Conservation (phyloP, 2,888 invertebrate genomes). For the Lepeophtheirus nordmannii region DNA sequence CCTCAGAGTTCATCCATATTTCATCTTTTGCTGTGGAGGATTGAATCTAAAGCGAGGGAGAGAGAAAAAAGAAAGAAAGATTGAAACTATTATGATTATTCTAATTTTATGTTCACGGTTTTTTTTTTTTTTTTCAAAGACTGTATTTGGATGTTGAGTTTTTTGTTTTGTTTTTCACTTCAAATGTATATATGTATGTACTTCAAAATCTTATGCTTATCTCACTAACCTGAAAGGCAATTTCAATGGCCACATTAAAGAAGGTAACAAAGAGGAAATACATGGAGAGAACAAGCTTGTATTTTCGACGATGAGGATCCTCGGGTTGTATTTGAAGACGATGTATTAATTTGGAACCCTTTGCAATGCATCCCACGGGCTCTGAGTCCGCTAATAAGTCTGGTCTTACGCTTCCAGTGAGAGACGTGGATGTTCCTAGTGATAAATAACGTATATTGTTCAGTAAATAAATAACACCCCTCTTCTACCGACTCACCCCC, state of each 20-base stretch:
- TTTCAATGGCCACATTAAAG: conserved; percentile 11
- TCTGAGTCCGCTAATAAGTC: conserved; percentile 14
- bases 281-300: conserved; percentile 11
- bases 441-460: too few species aligned
- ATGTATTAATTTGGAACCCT: background rate
- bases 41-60: conserved; percentile 4
- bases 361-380: conserved; percentile 9
- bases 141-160: too few species aligned
- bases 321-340: conserved; percentile 15
- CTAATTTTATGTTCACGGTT: too few species aligned
- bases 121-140: too few species aligned
- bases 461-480: background rate
- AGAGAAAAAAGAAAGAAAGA: background rate
- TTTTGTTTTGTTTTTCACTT: too few species aligned
- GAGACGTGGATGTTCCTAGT: background rate
- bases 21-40: conserved; percentile 2
- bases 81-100: too few species aligned
- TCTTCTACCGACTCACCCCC: background rate
- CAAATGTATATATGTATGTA: too few species aligned
- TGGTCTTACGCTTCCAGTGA: background rate
- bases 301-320: background rate
- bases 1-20: conserved; percentile 9
- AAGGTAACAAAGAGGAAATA: conserved; percentile 8
- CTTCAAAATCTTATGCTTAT: too few species aligned
- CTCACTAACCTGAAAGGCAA: conserved; percentile 13